Evolutionary conservation across 2,113 vertebrate species (phyloP), one percentile per base, ranked within the genome.

Genomic region (Pachyramphus minor): DNA sequence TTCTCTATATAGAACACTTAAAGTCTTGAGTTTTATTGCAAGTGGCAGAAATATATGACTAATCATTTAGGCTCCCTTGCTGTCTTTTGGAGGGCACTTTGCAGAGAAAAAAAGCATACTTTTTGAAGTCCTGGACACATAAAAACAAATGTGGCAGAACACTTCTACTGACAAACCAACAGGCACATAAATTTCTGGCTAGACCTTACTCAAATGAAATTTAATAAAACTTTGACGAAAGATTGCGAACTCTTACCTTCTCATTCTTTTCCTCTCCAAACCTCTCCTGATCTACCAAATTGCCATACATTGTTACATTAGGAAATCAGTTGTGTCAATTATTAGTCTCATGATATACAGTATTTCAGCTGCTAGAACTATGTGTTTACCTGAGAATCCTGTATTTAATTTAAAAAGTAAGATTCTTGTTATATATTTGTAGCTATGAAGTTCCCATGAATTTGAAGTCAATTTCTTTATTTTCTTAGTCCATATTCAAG

Each of bases 11-110:
- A 67, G 92, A 97, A 73, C 60, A 69, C 50, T 89, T 76, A 64
- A 89, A 94, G 83, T 83, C 56, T 50, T 67, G 80, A 91, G 78
- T 91, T 96, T 92, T 56, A 71, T 66, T 95, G 84, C n/a, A 83
- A 84, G 44, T 93, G 75, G 92, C 41, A 96, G 75, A 83, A 97
- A 95, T 64, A 85, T 64, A 94, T 66, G 60, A 95, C 78, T 97
- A 95, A 94, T 66, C 86, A 96, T 91, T 95, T 93, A 84, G 58
- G 47, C 39, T 95, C 85, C 33, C 73, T 96, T 94, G 42, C 45
- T 97, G 88, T 92, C 58, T 96, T 90, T 96, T 84, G 37, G 84
- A 95, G 81, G 73, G 47, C 35, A 90, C 84, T 86, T 53, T 93
- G 74, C 35, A 39, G n/a, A 66, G 81, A 73, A 90, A 94, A 56